Percentiles rank a stretch among this genome's conserved stretches.
These are phyloP conservation scores for Allobates femoralis DNA, from an alignment of 2,797 vertebrate genomes.

Conservation along the genomic window DNA sequence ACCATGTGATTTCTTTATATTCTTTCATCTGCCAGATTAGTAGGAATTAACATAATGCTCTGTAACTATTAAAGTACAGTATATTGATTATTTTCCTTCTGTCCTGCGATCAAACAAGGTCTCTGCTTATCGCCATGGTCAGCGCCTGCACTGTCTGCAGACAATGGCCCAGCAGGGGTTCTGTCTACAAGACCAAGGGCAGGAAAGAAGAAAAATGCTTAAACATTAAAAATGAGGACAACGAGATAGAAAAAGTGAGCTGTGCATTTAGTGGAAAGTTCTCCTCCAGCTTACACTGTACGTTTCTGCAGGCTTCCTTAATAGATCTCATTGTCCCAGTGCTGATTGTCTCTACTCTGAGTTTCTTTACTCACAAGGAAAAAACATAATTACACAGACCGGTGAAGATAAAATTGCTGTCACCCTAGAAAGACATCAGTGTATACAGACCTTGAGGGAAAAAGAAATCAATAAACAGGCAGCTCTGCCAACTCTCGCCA, in stretches of 20 bases:
- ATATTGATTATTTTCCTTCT: slow-evolving; percentile 7
- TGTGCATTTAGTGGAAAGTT: not conserved
- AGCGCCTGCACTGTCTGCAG: not conserved
- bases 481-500: slow-evolving; percentile 19
- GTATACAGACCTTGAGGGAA: slow-evolving; percentile 14
- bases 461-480: slow-evolving; percentile 42
- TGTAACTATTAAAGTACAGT: not conserved
- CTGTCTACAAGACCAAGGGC: not conserved
- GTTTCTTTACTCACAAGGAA: slow-evolving; percentile 32
- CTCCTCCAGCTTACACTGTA: not conserved
- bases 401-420: slow-evolving; percentile 40
- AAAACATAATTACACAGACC: slow-evolving; percentile 32
- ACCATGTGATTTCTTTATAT: not conserved
- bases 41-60: slow-evolving; percentile 1
- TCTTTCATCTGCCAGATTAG: not conserved
- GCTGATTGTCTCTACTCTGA: slow-evolving; percentile 15
- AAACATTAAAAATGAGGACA: not conserved
- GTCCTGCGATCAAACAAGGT: not conserved
- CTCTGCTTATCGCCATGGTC: not conserved
- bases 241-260: not conserved
- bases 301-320: not conserved
- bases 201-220: not conserved
- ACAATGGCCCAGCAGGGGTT: not conserved
- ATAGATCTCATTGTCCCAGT: slow-evolving; percentile 21
- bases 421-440: slow-evolving; percentile 42